Base-by-base conservation (phyloP, 2,113 vertebrate genomes). In the Dinomys branickii region DNA sequence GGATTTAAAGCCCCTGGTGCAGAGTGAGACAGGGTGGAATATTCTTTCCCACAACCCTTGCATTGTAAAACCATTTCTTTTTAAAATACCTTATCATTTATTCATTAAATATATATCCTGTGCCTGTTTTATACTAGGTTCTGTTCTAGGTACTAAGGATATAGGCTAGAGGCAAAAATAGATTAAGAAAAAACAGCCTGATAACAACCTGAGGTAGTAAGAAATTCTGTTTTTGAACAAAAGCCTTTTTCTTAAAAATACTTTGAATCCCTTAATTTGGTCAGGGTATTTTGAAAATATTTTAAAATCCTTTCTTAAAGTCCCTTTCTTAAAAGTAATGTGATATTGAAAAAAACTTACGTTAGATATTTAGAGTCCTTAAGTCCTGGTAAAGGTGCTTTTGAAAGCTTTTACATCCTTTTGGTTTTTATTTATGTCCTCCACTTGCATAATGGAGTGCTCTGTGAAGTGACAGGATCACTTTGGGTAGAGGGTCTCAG, bases 171-270 rank as follows among this genome's bases (percentile, higher is more conserved):
- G 59, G 5, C 59, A 92, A 80, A 91, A 84, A 67, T 1, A 89
- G n/a, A 33, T 26, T n/a, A n/a, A n/a, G n/a, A 54, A 78, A 59
- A 54, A 24, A 3, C 5, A 73, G 17, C n/a, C 35, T 50, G 54
- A 90, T 22, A 82, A 24, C 9, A 58, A n/a, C 52, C 22, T 58
- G 80, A 85, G 86, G 38, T 12, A 44, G 59, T 47, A 47, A 85
- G 73, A n/a, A 65, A 81, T n/a, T n/a, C n/a, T n/a, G n/a, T n/a
- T n/a, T n/a, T n/a, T n/a, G n/a, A n/a, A n/a, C n/a, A n/a, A n/a
- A n/a, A n/a, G n/a, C n/a, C n/a, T n/a, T n/a, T n/a, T 50, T 59
- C 67, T 85, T 84, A 69, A 96, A 93, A 41, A n/a, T 41, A 71
- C 7, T 41, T 69, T n/a, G 67, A 69, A n/a, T n/a, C 17, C 67